Conservation (phyloP, 2,888 invertebrate genomes). For the Cremastinae sp. region DNA sequence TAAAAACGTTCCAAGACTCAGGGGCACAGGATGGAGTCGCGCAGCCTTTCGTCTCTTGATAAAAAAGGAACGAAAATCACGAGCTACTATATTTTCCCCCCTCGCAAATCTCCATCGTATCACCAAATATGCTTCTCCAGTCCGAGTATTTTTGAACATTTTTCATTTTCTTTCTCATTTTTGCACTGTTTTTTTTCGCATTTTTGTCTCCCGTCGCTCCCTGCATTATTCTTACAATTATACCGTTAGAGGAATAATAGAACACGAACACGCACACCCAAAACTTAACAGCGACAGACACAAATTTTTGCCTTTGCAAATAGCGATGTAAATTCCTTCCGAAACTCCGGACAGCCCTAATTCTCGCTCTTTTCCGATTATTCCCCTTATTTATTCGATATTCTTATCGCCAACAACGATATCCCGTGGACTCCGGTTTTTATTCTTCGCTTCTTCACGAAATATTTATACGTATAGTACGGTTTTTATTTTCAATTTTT, state of each 20-base stretch:
- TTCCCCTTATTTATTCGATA: constrained; percentile 17
- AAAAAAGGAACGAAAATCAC: not conserved
- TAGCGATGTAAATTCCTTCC: constrained; percentile 41
- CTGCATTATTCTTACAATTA: constrained; percentile 62
- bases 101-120: constrained; percentile 7
- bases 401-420: constrained; percentile 46
- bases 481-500: no score
- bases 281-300: constrained; percentile 63
- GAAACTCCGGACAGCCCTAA: constrained; percentile 13
- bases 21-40: constrained; percentile 18
- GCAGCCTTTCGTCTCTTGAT: constrained; percentile 13
- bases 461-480: constrained; percentile 32
- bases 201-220: constrained; percentile 42
- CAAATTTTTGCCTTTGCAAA: constrained; percentile 44
- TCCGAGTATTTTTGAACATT: constrained; percentile 33
- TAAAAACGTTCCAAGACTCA: constrained; percentile 20
- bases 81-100: not conserved
- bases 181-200: constrained; percentile 16
- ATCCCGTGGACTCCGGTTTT: constrained; percentile 60
- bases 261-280: constrained; percentile 75
- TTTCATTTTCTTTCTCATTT: constrained; percentile 20
- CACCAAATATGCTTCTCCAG: constrained; percentile 8
- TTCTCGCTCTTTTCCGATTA: not conserved
- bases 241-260: constrained; percentile 70
- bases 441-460: constrained; percentile 42